A percentile compares a stretch with the other conserved stretches of the same genome.
phyloP scores from a whole-genome alignment of 2,113 vertebrate species.

The Hystrix brachyura region DNA sequence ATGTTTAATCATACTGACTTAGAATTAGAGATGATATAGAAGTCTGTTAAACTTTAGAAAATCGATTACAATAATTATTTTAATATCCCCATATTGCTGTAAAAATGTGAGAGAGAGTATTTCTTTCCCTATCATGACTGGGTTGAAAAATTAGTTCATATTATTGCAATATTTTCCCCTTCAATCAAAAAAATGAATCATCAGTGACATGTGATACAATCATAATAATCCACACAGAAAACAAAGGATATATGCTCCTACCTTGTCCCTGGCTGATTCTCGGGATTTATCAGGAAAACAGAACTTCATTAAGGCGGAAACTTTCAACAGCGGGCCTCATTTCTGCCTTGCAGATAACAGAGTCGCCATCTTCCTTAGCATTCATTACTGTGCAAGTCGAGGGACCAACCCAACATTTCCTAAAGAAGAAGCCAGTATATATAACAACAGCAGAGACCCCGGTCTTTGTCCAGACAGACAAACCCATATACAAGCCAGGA shows the following conservation, averaged over 20 bases:
- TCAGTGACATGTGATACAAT: not conserved
- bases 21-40: not conserved
- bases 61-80: not conserved
- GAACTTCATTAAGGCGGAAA: not conserved
- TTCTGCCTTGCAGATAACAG: slow-evolving; percentile 80
- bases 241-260: not conserved
- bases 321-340: not conserved
- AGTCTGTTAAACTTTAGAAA: not conserved
- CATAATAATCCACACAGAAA: not conserved
- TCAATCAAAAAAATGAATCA: not conserved
- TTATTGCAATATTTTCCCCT: not conserved
- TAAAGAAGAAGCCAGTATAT: slow-evolving; percentile 72
- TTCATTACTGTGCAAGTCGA: slow-evolving; percentile 79
- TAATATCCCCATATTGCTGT: not conserved
- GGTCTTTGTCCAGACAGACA: slow-evolving; percentile 88
- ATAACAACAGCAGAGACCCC: slow-evolving; percentile 76
- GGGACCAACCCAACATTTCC: slow-evolving; percentile 78
- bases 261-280: not conserved
- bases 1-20: not conserved
- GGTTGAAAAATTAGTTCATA: not conserved
- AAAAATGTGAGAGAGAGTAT: not conserved
- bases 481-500: slow-evolving; percentile 87
- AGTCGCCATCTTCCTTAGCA: not conserved
- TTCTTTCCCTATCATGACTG: not conserved
- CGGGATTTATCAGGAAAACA: not conserved